Percentiles rank a stretch among this genome's conserved stretches.
Conservation (phyloP, 2,797 vertebrate species). For the Otus scops region DNA sequence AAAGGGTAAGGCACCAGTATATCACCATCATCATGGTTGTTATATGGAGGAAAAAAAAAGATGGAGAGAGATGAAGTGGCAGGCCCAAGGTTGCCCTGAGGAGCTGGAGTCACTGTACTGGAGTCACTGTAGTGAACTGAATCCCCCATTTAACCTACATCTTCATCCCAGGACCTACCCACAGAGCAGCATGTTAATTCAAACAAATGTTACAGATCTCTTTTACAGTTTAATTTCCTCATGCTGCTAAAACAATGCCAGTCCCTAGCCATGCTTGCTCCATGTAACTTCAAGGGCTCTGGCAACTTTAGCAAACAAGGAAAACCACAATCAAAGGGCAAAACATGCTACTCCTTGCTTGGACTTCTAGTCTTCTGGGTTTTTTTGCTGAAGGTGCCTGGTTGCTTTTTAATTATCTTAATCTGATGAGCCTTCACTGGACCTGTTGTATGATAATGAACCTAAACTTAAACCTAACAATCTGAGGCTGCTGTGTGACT, state of each 20-base stretch:
- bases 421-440: background rate
- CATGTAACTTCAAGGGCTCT: background rate
- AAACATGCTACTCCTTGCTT: conserved; percentile 28
- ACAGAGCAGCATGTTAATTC: background rate
- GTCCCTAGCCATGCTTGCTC: background rate
- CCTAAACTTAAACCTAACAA: background rate
- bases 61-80: background rate
- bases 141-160: background rate
- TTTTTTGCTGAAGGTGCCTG: conserved; percentile 1
- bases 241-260: background rate
- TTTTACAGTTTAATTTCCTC: background rate
- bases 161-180: background rate
- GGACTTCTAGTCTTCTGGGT: background rate
- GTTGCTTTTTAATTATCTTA: conserved; percentile 3
- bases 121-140: background rate
- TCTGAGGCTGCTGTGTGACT: background rate
- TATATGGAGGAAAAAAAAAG: background rate
- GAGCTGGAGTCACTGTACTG: background rate
- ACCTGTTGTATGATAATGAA: background rate
- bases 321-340: conserved; percentile 31
- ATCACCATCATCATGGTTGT: background rate
- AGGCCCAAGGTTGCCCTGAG: background rate
- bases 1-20: background rate
- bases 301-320: conserved; percentile 17
- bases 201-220: background rate